phyloP scores from a whole-genome alignment of 2,113 vertebrate species.

The Leptosomus discolor region DNA sequence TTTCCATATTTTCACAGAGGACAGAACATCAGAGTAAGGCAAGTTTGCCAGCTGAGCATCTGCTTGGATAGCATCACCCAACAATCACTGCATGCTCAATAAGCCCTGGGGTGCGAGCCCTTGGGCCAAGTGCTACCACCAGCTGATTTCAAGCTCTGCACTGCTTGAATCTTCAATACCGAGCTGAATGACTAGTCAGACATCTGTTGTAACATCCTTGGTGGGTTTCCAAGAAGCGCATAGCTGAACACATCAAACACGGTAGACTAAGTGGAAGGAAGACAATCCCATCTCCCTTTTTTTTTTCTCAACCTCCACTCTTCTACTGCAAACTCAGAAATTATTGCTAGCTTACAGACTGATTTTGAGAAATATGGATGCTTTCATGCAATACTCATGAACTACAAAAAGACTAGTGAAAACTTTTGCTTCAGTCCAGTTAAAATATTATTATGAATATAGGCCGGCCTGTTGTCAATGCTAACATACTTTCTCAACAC shows the following conservation, averaged over 20 bases:
- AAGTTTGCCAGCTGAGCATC: background rate
- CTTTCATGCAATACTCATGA: background rate
- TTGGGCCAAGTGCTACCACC: background rate
- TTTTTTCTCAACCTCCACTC: background rate
- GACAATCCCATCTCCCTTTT: background rate
- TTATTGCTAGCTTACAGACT: background rate
- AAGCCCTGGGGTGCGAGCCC: background rate
- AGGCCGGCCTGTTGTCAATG: background rate
- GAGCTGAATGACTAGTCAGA: background rate
- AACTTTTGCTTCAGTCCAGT: background rate
- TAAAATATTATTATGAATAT: background rate
- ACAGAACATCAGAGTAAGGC: background rate
- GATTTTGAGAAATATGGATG: background rate
- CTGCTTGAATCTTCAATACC: background rate
- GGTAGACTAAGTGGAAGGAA: background rate
- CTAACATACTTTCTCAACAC: background rate
- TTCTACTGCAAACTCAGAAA: background rate
- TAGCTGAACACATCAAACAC: background rate
- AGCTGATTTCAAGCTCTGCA: background rate
- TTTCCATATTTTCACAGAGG: background rate
- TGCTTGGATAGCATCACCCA: background rate
- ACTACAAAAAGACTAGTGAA: background rate
- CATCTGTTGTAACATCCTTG: background rate
- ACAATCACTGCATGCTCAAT: background rate
- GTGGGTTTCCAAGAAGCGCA: constrained; percentile 6